Percentiles rank a stretch among this genome's conserved stretches.
Conservation (phyloP, 23 tunicate genomes). For the Pegea sp. region DNA sequence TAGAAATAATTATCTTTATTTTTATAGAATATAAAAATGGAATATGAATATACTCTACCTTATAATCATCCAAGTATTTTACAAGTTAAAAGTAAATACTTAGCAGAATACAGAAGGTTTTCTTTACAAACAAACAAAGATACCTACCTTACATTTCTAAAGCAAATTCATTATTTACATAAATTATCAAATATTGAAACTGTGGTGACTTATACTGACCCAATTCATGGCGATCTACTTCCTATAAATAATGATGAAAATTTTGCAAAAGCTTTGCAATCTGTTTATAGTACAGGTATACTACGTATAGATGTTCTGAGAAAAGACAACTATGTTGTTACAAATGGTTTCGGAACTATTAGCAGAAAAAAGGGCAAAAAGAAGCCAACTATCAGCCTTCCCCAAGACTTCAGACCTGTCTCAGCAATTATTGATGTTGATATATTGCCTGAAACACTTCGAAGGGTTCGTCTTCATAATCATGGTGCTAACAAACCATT, state of each 20-base stretch:
- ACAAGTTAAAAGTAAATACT: constrained; percentile 1
- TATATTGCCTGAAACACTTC: constrained; percentile 89
- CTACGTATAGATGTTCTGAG: too few relatives aligned
- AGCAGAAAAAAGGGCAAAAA: constrained; percentile 54
- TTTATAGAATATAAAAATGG: too few relatives aligned
- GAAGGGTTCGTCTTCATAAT: constrained; percentile 89
- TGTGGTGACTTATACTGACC: background rate
- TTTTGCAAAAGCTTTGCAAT: background rate
- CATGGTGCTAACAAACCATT: constrained; percentile 87
- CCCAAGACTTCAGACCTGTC: constrained; percentile 94
- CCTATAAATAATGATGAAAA: constrained; percentile 1
- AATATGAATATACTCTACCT: too few relatives aligned
- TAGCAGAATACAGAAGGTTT: constrained; percentile 1
- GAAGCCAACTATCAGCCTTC: constrained; percentile 58
- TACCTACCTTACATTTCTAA: background rate
- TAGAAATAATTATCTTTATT: too few relatives aligned
- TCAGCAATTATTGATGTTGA: constrained; percentile 99
- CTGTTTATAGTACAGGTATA: too few relatives aligned
- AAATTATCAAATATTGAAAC: background rate
- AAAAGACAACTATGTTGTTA: constrained; percentile 37
- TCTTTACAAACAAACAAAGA: background rate
- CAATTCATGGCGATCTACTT: background rate
- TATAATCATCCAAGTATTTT: too few relatives aligned
- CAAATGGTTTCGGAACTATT: constrained; percentile 90
- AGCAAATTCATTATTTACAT: background rate